phyloP scores from a whole-genome alignment of 1,140 invertebrate species.

The Dinoponera quadriceps region DNA sequence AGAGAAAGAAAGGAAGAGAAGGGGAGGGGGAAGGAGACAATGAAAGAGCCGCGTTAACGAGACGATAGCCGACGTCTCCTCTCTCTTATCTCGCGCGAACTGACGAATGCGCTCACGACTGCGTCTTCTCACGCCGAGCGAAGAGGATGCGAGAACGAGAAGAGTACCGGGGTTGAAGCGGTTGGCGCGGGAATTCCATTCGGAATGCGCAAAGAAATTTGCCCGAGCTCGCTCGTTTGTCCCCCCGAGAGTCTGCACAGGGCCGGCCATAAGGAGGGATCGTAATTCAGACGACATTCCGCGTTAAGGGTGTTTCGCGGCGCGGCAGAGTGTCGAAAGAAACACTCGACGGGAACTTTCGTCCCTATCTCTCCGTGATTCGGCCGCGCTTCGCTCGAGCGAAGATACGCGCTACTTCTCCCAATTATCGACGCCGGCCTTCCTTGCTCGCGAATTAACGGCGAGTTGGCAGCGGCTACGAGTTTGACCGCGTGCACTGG shows the following conservation, averaged over 20 bases:
- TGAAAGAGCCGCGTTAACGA: conserved; percentile 65
- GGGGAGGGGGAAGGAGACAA: not conserved
- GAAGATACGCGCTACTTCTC: conserved; percentile 32
- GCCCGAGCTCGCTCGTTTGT: conserved; percentile 65
- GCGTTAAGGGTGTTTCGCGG: conserved; percentile 58
- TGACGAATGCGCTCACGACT: conserved; percentile 44
- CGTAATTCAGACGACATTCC: conserved; percentile 71
- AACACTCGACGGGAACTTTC: conserved; percentile 37
- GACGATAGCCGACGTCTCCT: conserved; percentile 3
- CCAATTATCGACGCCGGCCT: conserved; percentile 65
- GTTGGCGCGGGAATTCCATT: conserved; percentile 65
- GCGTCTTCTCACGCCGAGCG: conserved; percentile 41
- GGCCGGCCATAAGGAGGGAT: conserved; percentile 60
- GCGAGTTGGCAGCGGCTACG: conserved; percentile 54
- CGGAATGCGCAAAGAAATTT: conserved; percentile 73
- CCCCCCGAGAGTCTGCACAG: conserved; percentile 47
- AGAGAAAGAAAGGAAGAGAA: not conserved
- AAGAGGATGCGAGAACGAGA: not conserved
- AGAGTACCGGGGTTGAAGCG: conserved; percentile 23
- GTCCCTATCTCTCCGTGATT: not conserved
- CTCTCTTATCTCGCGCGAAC: conserved; percentile 53
- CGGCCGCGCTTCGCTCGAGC: not conserved
- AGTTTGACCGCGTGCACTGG: conserved; percentile 61
- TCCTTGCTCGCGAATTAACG: conserved; percentile 66
- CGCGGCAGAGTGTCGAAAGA: not conserved